Conservation (phyloP, 2,888 invertebrate species). For the Cerceris rybyensis region DNA sequence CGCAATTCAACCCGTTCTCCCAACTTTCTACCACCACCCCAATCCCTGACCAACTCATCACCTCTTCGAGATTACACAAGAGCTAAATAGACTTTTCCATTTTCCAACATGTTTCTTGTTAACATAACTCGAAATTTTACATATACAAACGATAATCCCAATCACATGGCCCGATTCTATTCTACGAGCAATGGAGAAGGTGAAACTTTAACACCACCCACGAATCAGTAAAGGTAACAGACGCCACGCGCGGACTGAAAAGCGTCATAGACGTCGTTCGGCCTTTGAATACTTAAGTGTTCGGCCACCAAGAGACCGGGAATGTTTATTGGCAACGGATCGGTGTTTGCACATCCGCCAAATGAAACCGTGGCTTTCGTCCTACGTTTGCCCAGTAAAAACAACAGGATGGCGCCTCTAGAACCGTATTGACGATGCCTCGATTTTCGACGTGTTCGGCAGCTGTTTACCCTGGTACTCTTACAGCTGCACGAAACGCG, state of each 20-base stretch:
- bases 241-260: conserved; percentile 10
- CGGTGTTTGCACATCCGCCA: conserved; percentile 66
- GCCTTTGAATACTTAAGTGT: conserved; percentile 61
- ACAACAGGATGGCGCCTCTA: conserved; percentile 49
- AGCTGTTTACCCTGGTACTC: conserved; percentile 32
- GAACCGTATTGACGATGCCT: conserved; percentile 46
- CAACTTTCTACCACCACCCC: too few species aligned
- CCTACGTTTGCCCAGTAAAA: conserved; percentile 58
- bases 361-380: conserved; percentile 65
- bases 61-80: too few species aligned
- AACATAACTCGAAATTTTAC: too few species aligned
- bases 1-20: too few species aligned
- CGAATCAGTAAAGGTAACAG: not conserved
- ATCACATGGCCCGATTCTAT: too few species aligned
- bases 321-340: conserved; percentile 67
- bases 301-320: conserved; percentile 29
- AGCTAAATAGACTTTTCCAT: too few species aligned
- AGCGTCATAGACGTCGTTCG: conserved; percentile 43
- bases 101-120: too few species aligned
- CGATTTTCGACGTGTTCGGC: conserved; percentile 46
- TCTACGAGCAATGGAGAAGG: too few species aligned
- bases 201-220: too few species aligned
- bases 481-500: not conserved
- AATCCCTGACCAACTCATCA: too few species aligned
- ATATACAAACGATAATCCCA: too few species aligned